Conservation (phyloP, 2,797 vertebrate genomes). For the Gastrophryne carolinensis region DNA sequence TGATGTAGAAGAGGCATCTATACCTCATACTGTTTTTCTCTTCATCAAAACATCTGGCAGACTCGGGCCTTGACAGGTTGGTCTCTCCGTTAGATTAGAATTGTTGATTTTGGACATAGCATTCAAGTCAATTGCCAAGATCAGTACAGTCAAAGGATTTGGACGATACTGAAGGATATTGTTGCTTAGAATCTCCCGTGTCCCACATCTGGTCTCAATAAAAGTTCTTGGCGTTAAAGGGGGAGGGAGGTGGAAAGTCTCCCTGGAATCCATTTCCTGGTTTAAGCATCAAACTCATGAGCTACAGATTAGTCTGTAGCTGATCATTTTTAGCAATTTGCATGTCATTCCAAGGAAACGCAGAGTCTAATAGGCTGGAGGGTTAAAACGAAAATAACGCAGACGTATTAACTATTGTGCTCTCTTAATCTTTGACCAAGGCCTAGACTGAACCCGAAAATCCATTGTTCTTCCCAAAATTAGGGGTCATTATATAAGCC, state of each 20-base stretch:
- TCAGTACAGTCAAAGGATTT: constrained; percentile 28
- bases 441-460: background rate
- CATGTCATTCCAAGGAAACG: constrained; percentile 56
- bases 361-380: constrained; percentile 55
- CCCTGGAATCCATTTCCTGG: constrained; percentile 53
- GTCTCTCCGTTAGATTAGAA: constrained; percentile 41
- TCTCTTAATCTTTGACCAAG: constrained; percentile 29
- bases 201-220: constrained; percentile 63
- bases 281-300: constrained; percentile 54
- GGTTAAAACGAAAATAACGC: constrained; percentile 52
- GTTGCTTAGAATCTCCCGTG: constrained; percentile 50
- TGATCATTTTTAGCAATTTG: constrained; percentile 61
- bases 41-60: constrained; percentile 15
- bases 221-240: constrained; percentile 38
- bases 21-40: constrained; percentile 44
- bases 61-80: constrained; percentile 28
- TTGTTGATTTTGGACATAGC: constrained; percentile 48
- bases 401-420: constrained; percentile 43
- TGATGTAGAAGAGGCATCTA: constrained; percentile 25
- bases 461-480: constrained; percentile 27
- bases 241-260: constrained; percentile 51
- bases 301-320: constrained; percentile 59
- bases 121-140: constrained; percentile 43
- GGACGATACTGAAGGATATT: constrained; percentile 55
- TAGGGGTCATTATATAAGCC: background rate